Evolutionary conservation across 2,113 vertebrate genomes (phyloP).

Genomic region (Alligator mississippiensis): DNA sequence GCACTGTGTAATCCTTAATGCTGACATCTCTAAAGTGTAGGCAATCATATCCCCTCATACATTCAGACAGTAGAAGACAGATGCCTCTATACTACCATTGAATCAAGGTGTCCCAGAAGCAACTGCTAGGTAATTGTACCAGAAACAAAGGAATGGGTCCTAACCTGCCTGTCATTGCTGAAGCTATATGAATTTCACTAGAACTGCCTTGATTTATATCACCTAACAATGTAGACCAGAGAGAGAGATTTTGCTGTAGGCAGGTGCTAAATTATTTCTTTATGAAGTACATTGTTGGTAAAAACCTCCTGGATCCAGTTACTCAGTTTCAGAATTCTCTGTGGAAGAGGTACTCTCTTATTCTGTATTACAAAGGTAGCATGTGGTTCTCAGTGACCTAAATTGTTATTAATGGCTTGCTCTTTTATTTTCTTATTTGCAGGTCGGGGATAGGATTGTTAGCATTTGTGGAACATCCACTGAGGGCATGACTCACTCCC

Average conservation of each 20-base stretch:
- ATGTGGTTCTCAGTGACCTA: background rate
- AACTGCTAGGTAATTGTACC: background rate
- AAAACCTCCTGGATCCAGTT: background rate
- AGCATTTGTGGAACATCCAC: constrained; percentile 91
- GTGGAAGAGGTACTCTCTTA: background rate
- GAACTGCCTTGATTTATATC: background rate
- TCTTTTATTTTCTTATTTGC: constrained; percentile 14
- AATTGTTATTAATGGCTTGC: background rate
- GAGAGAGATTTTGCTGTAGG: background rate
- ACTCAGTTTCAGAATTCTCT: background rate
- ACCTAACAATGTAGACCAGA: background rate
- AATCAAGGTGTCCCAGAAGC: background rate
- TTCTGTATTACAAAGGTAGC: background rate
- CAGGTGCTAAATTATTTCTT: background rate
- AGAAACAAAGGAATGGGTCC: background rate
- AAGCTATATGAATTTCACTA: background rate
- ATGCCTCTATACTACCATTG: background rate
- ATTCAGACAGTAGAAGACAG: background rate
- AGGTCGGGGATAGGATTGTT: constrained; percentile 96
- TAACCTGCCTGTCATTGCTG: background rate
- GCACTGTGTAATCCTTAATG: background rate
- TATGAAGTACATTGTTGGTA: background rate
- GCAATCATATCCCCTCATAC: background rate
- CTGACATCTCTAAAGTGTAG: background rate
- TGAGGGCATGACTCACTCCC: constrained; percentile 93